A percentile compares a stretch with the other conserved stretches of the same genome.
Conservation (phyloP, 92 coral and sea anemone genomes). For the Palythoa grandis region DNA sequence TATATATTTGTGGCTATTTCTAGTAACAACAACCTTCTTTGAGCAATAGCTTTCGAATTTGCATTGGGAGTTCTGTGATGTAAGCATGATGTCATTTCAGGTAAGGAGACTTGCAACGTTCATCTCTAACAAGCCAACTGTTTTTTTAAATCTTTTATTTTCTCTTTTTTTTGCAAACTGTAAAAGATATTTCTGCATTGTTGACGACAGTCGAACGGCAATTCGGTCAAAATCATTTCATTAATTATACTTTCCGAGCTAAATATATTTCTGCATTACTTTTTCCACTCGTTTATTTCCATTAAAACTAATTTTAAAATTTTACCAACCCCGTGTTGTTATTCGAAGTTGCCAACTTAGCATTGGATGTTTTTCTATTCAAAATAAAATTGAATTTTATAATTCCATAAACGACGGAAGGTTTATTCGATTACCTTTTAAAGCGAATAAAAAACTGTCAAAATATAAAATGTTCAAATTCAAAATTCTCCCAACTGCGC, state of each 20-base stretch:
- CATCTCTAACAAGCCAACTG: slow-evolving; percentile 38
- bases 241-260: background rate
- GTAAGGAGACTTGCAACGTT: slow-evolving; percentile 67
- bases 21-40: slow-evolving; percentile 88
- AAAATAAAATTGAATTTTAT: background rate
- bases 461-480: background rate
- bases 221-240: background rate
- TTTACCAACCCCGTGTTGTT: background rate
- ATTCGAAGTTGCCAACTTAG: background rate
- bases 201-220: background rate
- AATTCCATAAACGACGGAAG: background rate
- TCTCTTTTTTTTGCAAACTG: background rate
- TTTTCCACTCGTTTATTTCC: too few relatives aligned
- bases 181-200: background rate
- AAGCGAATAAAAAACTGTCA: background rate
- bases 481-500: slow-evolving; percentile 35
- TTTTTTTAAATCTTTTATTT: background rate
- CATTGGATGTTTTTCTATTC: background rate
- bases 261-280: too few relatives aligned
- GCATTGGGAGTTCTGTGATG: slow-evolving; percentile 94
- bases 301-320: background rate
- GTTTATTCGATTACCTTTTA: background rate
- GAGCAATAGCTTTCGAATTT: slow-evolving; percentile 77
- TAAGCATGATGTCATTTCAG: slow-evolving; percentile 82
- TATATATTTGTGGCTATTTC: slow-evolving; percentile 91